phyloP scores from a whole-genome alignment of 2,113 vertebrate genomes.

The Platysteira castanea region DNA sequence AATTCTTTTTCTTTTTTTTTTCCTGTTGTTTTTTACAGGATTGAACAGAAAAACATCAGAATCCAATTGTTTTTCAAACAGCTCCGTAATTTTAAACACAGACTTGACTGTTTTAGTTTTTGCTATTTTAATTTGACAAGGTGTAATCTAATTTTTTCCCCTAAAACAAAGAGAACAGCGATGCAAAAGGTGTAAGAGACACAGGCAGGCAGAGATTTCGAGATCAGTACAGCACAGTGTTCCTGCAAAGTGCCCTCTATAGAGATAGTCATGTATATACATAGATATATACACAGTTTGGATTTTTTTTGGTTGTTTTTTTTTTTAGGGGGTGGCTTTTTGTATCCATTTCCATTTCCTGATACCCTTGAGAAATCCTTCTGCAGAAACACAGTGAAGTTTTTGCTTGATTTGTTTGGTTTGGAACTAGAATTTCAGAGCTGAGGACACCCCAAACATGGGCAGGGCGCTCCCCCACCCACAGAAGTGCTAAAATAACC shows the following conservation, averaged over 20 bases:
- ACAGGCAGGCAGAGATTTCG: conserved; percentile 70
- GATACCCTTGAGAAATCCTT: conserved; percentile 62
- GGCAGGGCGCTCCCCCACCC: conserved; percentile 30
- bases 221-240: conserved; percentile 83
- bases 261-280: conserved; percentile 37
- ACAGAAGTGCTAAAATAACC: background rate
- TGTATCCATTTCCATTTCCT: conserved; percentile 28
- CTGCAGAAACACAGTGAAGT: conserved; percentile 68
- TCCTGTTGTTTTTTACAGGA: background rate
- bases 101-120: background rate
- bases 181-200: conserved; percentile 72
- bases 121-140: conserved; percentile 61
- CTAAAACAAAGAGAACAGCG: conserved; percentile 69
- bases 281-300: conserved; percentile 4
- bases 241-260: conserved; percentile 79
- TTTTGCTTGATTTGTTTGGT: background rate
- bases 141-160: conserved; percentile 79
- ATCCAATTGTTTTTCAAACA: conserved; percentile 17
- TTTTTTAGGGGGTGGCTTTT: conserved; percentile 23
- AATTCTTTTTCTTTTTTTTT: background rate
- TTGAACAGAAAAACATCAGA: background rate
- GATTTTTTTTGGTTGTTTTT: background rate
- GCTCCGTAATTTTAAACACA: background rate
- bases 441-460: conserved; percentile 33
- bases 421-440: conserved; percentile 58